Base-by-base conservation (phyloP, 2,113 vertebrate genomes). In the Puma concolor region DNA sequence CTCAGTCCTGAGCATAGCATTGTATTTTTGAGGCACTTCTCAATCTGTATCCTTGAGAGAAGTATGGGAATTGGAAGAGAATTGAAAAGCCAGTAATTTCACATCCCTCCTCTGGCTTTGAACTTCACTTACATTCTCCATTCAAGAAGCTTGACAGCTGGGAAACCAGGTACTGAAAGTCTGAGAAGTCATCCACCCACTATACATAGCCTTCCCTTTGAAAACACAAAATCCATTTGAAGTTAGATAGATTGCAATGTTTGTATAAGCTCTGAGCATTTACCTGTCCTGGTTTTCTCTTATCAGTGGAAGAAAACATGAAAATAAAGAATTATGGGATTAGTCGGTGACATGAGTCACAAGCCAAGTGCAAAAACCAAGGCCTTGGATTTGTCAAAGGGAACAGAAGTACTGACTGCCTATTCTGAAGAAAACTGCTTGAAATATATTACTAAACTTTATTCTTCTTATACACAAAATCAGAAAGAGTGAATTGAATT, bases 401-500 rank as follows among this genome's bases (percentile, higher is more conserved):
- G 72, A 94, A 69, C 12, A 88, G 44, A 88, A 89, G 86, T 10
- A 44, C 36, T 50, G 82, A 60, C 29, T 13, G 33, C 57, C 7
- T 50, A 48, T 57, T 92, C 44, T 77, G 54, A 95, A 94, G 41
- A 95, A 72, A 94, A 63, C 21, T 72, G 12, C 60, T 91, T 0
- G 0, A 31, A 88, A 57, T 38, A 66, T 27, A 36, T 82, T 54
- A 41, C 63, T 82, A 19, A 77, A 91, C 52, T 77, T 64, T 60
- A 63, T 91, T 94, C 94, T 95, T 97, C 77, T 95, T 96, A 54
- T 83, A 63, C 79, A 64, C 38, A 69, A 86, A 89, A 91, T 5
- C 41, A 87, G 89, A 93, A 96, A 96, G 33, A 86, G 72, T 7
- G 23, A 64, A 72, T 76, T 66, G 36, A 96, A 67, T 54, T 63